These are phyloP conservation scores for Eretmocerus hayati DNA, from an alignment of 2,888 invertebrate species.

Conservation along the genomic window DNA sequence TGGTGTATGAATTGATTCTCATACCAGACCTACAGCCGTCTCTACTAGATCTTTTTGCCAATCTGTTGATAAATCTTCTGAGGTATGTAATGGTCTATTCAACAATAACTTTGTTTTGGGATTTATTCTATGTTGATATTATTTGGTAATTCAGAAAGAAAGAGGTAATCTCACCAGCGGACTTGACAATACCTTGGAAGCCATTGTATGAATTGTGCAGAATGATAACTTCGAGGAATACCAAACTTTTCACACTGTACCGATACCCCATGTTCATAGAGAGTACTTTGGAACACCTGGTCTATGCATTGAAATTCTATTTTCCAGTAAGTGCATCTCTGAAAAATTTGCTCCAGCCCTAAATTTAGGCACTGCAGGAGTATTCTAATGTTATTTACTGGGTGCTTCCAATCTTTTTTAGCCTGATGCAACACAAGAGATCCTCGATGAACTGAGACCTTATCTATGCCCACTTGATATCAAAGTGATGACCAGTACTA, in stretches of 20 bases:
- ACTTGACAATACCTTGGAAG: constrained; percentile 77
- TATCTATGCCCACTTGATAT: constrained; percentile 67
- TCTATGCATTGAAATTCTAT: constrained; percentile 8
- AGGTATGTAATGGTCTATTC: constrained; percentile 18
- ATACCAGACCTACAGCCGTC: constrained; percentile 57
- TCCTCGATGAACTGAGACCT: constrained; percentile 76
- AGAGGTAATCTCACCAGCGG: constrained; percentile 67
- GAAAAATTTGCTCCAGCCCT: not conserved
- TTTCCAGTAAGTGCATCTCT: constrained; percentile 14
- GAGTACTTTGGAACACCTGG: not conserved
- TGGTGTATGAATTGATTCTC: constrained; percentile 69
- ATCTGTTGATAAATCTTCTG: constrained; percentile 18
- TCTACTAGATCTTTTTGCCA: constrained; percentile 7
- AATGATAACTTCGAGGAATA: not conserved
- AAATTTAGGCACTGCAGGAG: not conserved
- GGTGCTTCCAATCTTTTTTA: constrained; percentile 42
- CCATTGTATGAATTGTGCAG: constrained; percentile 59
- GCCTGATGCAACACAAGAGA: constrained; percentile 71
- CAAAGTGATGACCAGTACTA: constrained; percentile 48
- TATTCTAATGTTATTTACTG: not conserved
- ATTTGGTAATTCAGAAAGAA: constrained; percentile 56
- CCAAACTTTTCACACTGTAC: not conserved
- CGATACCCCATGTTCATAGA: not conserved
- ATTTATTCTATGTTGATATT: not conserved
- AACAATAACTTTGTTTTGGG: too few species aligned